Conservation (phyloP, 2,797 vertebrate species). For the Rousettus madagascariensis region DNA sequence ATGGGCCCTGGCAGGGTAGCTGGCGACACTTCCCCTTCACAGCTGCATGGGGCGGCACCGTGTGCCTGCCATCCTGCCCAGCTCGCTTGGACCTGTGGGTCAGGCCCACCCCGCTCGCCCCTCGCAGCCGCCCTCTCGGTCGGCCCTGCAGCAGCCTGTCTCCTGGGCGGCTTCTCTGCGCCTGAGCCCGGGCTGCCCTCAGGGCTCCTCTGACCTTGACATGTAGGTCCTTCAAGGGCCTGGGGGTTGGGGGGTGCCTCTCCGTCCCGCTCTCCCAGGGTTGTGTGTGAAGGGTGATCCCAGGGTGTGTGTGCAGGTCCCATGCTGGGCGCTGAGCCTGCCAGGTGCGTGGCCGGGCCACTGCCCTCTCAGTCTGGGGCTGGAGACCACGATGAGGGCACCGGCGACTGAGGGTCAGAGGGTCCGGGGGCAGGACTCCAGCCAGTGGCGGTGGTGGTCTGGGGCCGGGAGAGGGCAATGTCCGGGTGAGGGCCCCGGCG, state of each 20-base stretch:
- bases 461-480: not conserved
- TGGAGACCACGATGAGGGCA: not conserved
- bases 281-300: no score
- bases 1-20: not conserved
- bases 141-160: not conserved
- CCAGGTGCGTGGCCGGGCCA: not conserved
- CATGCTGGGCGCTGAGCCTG: no score
- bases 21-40: not conserved
- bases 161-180: not conserved
- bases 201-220: not conserved
- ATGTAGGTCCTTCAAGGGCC: no score
- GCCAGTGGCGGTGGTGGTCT: not conserved
- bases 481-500: not conserved
- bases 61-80: accelerated
- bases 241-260: no score
- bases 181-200: not conserved
- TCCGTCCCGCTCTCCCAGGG: no score
- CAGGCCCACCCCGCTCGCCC: not conserved
- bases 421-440: not conserved
- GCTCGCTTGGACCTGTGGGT: not conserved
- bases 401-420: not conserved
- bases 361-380: not conserved
- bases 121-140: not conserved
- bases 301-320: no score
- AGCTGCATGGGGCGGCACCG: not conserved